Evolutionary conservation across 2,797 vertebrate species (phyloP).

Genomic region (Rhabdophis nuchalis): DNA sequence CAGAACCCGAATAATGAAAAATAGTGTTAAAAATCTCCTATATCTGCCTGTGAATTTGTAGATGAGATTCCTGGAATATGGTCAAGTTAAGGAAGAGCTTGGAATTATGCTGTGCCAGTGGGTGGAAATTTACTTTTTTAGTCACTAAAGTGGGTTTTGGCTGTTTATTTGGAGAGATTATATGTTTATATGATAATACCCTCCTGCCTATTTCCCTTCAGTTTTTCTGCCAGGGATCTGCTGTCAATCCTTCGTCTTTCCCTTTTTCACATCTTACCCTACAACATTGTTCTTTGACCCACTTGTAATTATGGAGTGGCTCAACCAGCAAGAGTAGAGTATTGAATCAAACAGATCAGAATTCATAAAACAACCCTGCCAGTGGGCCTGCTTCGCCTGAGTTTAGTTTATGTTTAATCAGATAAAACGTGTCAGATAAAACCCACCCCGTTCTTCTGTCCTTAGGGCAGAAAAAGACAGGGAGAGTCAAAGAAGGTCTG

Average conservation of each 20-base stretch:
- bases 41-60: conserved; percentile 56
- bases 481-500: not conserved
- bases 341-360: not conserved
- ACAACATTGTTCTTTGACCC: conserved; percentile 22
- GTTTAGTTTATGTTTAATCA: not conserved
- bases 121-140: conserved; percentile 29
- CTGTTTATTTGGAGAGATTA: conserved; percentile 41
- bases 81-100: conserved; percentile 40
- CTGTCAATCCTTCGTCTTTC: conserved; percentile 28
- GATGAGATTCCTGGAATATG: conserved; percentile 47
- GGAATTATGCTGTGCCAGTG: conserved; percentile 25
- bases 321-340: not conserved
- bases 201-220: not conserved
- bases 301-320: not conserved
- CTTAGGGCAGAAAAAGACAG: not conserved
- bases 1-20: conserved; percentile 59
- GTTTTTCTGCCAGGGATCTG: conserved; percentile 31
- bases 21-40: conserved; percentile 44
- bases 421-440: not conserved
- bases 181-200: conserved; percentile 42
- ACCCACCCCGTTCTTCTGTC: not conserved
- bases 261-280: conserved; percentile 18
- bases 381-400: not conserved
- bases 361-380: not conserved
- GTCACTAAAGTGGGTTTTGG: conserved; percentile 41